Base-by-base conservation (phyloP, 2,888 invertebrate species). In the Eumacrocentrus americanus region DNA sequence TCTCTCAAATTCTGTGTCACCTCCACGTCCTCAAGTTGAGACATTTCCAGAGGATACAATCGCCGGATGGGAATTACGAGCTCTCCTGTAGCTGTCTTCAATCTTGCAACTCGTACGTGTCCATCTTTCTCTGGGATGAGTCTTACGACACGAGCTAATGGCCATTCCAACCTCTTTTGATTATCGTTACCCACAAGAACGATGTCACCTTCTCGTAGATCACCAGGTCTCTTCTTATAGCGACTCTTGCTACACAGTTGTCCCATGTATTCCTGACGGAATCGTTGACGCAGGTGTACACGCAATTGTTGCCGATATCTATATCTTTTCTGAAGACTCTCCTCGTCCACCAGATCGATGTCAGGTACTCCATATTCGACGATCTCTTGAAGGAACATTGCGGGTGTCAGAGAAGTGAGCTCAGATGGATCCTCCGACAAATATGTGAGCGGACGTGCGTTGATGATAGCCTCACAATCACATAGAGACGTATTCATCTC, bases 401-500 rank as follows among this genome's bases (percentile, higher is more conserved):
- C 60, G 1, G 69, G 66, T 2, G 63, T 54, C 7, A 67, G 12
- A 1, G 69, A 62, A 29, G 20, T 59, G n/a, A 70, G 44, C 40
- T 73, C 70, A 1, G 69, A 47, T 16, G 64, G 48, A 40, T 62
- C 56, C 5, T 62, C 60, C 3, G 61, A 64, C 3, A 69, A 12
- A 23, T 70, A 74, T 6, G 74, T 77, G 3, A 80, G 57, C 3
- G 79, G 79, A 34, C 80, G 63, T 0, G 71, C 63, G 59, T 81
- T 81, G 2, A 81, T 47, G 0, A 70, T 64, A 0, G 70, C 64
- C 60, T 81, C 78, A 25, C 69, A 68, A 52, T 80, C 71, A 44
- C 67, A 70, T 1, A 77, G 14, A 0, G 68, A 40, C 0, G 74
- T 77, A 11, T 20, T n/a, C 4, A 80, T 20, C 18, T 76, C 70